Evolutionary conservation across 2,113 vertebrate species (phyloP), one percentile per base, ranked within the genome.

Genomic region (Oryzias celebensis): DNA sequence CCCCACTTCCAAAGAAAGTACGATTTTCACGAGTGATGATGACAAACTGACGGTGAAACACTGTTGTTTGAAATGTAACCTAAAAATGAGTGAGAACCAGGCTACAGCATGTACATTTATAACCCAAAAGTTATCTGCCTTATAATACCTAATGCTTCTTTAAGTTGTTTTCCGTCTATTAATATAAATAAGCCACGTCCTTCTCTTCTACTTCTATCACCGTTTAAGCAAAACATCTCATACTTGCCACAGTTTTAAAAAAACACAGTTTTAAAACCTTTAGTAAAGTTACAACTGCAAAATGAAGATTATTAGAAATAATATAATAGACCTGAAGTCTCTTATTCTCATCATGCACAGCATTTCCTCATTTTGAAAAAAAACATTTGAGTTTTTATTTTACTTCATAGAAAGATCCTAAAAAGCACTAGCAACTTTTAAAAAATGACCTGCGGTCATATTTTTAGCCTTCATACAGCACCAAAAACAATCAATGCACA

Each of bases 231-330:
- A 20, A 71, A 66, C 63, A 23, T 76, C 73, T 74, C 73, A 76
- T 64, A 73, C 59, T 75, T 75, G 65, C 52, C 57, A 58, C 20
- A 50, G 51, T 67, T 73, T 72, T 79, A 67, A 78, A 70, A 76
- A 73, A 69, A 74, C 58, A n/a, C n/a, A n/a, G n/a, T n/a, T n/a
- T n/a, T 3, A 48, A 0, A 3, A 72, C 57, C 50, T 70, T 78
- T 59, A 66, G 73, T 22, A 46, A 54, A 18, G 54, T 24, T 54
- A 65, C 23, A 63, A 23, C 49, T 17, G 16, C 14, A 59, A 41
- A 62, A 62, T 28, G 3, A 48, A 41, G 23, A 36, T 36, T 36
- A 36, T 2, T 36, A 8, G 36, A 36, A 12, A 12, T 12, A 2
- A 36, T 2, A 12, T 36, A 8, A 36, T 2, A 36, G 36, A 28